Evolutionary conservation across 37 sponge, comb jelly and placozoan genomes (phyloP).

Genomic region (Spongilla lacustris): DNA sequence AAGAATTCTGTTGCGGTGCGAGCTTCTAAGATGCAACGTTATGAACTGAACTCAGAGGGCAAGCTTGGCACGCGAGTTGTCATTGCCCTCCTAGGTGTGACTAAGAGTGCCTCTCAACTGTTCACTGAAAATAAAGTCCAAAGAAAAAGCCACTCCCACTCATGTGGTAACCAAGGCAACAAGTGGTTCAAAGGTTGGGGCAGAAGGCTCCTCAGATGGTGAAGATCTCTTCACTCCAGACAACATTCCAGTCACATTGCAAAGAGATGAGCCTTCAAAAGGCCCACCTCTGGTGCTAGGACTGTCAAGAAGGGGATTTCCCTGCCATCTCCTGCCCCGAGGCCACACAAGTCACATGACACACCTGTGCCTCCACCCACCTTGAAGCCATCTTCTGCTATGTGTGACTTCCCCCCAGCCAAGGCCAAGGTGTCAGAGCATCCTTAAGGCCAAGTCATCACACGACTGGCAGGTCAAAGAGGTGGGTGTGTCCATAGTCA

Average conservation of each 20-base stretch:
- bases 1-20: too few species aligned
- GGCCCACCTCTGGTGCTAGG: neutral
- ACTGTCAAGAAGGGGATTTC: too few species aligned
- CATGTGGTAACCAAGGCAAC: neutral
- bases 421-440: conserved; percentile 21
- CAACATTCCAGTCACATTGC: neutral
- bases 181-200: neutral
- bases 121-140: neutral
- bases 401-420: neutral
- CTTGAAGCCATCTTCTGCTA: neutral
- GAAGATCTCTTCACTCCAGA: neutral
- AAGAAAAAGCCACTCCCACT: neutral
- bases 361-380: too few species aligned
- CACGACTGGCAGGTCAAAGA: conserved; percentile 48
- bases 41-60: too few species aligned
- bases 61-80: too few species aligned
- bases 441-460: conserved; percentile 64
- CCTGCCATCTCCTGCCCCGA: too few species aligned
- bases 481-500: conserved; percentile 19
- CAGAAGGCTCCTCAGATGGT: neutral
- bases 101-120: conserved; percentile 11
- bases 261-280: too few species aligned
- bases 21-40: too few species aligned
- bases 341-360: too few species aligned
- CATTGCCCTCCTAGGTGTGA: neutral